Evolutionary conservation across 2,797 vertebrate species (phyloP), one percentile per base, ranked within the genome.

Genomic region (Choloepus didactylus): DNA sequence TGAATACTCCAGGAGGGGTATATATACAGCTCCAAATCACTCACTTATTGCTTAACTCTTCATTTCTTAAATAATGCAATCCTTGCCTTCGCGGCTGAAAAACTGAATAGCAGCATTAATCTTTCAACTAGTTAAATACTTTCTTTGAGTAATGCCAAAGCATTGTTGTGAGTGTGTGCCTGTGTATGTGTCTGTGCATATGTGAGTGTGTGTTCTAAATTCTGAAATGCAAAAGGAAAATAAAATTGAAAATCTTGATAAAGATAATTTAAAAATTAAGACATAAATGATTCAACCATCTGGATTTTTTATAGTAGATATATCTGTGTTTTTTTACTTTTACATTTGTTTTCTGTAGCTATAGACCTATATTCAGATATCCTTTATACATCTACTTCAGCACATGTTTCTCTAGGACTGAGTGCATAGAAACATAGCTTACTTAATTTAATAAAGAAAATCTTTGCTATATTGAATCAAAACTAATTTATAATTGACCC

Each of bases 51-150:
- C 75, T 92, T 75, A 79, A 70, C 9, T 93, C 64, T 85, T 90
- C 64, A 59, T 92, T 83, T 81, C 87, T 97, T 97, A 96, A 96
- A 91, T 97, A 95, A 93, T 79, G 31, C 41, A 82, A 60, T 95
- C 81, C 82, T 93, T 84, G 73, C 72, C 62, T 82, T 11, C n/a
- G 14, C 31, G 76, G 31, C 51, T 87, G 66, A 60, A 85, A 91
- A 72, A 79, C 35, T 69, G 59, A 91, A 88, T 84, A 54, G 19
- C 41, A 92, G 38, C 85, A 38, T 87, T 94, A 88, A 83, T 90
- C 70, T 49, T 83, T 96, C 89, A 95, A 86, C 79, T 93, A 96
- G 97, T 92, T 93, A 92, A 94, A 80, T 64, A 73, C 31, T 92
- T 92, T 56, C 31, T 92, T 88, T 67, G 67, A 95, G 46, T 82